Evolutionary conservation across 64 coral and sea anemone genomes (phyloP), one percentile per base, ranked within the genome.

Genomic region (Orbicella faveolata): DNA sequence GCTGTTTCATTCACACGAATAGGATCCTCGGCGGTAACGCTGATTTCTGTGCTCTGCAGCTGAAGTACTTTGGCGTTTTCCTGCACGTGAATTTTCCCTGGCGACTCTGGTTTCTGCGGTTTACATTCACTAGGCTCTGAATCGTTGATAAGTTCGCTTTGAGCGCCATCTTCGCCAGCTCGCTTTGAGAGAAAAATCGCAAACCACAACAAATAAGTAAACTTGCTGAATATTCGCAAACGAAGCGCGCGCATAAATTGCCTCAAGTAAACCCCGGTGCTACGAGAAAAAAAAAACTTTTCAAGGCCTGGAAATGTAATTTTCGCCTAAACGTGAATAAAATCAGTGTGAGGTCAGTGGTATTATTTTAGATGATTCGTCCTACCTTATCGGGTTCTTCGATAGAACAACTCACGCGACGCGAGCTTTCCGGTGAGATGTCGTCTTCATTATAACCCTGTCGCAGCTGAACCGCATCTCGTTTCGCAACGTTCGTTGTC

Each of bases 381-480:
- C 48, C 26, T 59, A 94, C 92, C 92, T 94, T 94, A 89, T 94
- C 73, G 61, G 79, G 39, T 65, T 89, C 79, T 76, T 74, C 89
- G 20, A 69, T 52, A 52, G 9, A 18, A 23, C 66, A 69, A 20
- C 92, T 94, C 92, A 94, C 92, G 92, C 87, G 89, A 94, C 69
- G 74, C 72, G 67, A 94, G 75, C 39, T 75, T 48, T 81, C 87
- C 73, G 79, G 77, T 79, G 74, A 87, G 87, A 84, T 75, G 87
- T 84, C 81, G 79, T 39, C 61, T 77, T 94, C 92, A 70, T 94
- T 94, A 84, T 78, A 75, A 72, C 75, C 92, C 79, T 89, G 87
- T 76, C 92, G 92, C 53, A 83, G 64, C 61, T 66, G 64, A 70
- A 23, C 64, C 6, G 62, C 65, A 36, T 84, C 82, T 68, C 82